Percentiles rank a stretch among this genome's conserved stretches.
Conservation (phyloP, 30 jellyfish, hydroid and myxozoan genomes). For the Aurelia aurita complex sp. Pacific region DNA sequence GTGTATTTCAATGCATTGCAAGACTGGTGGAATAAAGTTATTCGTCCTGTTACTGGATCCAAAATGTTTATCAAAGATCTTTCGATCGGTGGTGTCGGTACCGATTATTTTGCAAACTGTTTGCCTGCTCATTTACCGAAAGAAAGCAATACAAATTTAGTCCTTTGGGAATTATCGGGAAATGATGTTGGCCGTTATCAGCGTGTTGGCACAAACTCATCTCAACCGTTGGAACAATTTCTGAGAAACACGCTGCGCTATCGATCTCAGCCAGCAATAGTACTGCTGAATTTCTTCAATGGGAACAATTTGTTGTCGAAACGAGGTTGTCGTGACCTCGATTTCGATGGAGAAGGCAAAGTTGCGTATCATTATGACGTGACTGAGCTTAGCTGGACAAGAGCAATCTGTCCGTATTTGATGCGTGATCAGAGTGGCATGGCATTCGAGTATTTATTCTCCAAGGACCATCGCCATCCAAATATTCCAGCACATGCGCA, state of each 20-base stretch:
- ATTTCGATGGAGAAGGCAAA: conserved; percentile 55
- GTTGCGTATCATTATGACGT: conserved; percentile 73
- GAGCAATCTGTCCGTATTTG: conserved; percentile 65
- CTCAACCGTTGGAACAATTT: conserved; percentile 74
- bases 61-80: conserved; percentile 43
- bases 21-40: conserved; percentile 79
- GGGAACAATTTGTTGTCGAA: conserved; percentile 62
- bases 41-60: conserved; percentile 70
- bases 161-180: conserved; percentile 83
- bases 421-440: conserved; percentile 69
- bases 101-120: conserved; percentile 73
- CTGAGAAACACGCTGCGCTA: conserved; percentile 62
- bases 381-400: conserved; percentile 78
- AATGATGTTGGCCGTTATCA: conserved; percentile 62
- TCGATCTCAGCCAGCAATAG: conserved; percentile 69
- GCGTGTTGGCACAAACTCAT: conserved; percentile 3
- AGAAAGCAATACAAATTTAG: conserved; percentile 51
- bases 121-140: conserved; percentile 70
- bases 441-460: conserved; percentile 71
- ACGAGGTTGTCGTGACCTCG: conserved; percentile 77
- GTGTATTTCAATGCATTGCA: conserved; percentile 64
- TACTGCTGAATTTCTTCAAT: conserved; percentile 61
- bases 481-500: conserved; percentile 80
- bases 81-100: conserved; percentile 77
- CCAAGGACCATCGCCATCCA: conserved; percentile 70